Evolutionary conservation across 2,113 vertebrate species (phyloP), one percentile per base, ranked within the genome.

Genomic region (Coptodon bakossiorum): DNA sequence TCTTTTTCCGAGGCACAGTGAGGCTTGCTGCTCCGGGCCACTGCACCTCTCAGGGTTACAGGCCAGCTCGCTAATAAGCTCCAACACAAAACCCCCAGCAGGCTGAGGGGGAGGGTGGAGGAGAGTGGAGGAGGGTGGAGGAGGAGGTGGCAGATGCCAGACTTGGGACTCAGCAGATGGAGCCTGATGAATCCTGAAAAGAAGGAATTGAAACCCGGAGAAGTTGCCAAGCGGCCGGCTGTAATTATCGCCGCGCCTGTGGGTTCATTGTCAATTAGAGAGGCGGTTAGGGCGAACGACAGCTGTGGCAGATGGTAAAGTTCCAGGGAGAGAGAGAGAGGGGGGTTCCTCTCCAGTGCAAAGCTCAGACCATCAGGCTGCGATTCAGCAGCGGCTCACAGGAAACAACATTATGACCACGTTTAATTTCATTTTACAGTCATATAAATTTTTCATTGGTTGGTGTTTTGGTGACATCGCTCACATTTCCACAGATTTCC

Each of bases 211-310:
- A 88, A 91, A 88, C 89, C 86, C 24, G 11, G 87, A 86, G 88
- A 91, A 92, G 89, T 91, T 88, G 91, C 90, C 89, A 89, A 90
- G 90, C 63, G 48, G 84, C 91, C 83, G 78, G 85, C 91, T 90
- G 89, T 92, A 92, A 93, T 94, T 93, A 93, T 91, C 86, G 14
- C 81, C 56, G 83, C 88, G 86, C 90, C 91, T 92, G 76, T 85
- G 88, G 90, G 88, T 91, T 92, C 91, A 92, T 94, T 94, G 93
- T 94, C 92, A 93, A 92, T 93, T 80, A 93, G 84, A 93, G 88
- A 81, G 91, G 82, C 90, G 76, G 93, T 94, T 93, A 80, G 92
- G 88, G 90, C 71, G 83, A 92, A 80, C 54, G 90, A 89, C 92
- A 94, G 92, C 93, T 94, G 92, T 61, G 87, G 84, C 91, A 93